Percentiles rank a stretch among this genome's conserved stretches.
Conservation (phyloP, 2,113 vertebrate genomes). For the Nesoenas mayeri region DNA sequence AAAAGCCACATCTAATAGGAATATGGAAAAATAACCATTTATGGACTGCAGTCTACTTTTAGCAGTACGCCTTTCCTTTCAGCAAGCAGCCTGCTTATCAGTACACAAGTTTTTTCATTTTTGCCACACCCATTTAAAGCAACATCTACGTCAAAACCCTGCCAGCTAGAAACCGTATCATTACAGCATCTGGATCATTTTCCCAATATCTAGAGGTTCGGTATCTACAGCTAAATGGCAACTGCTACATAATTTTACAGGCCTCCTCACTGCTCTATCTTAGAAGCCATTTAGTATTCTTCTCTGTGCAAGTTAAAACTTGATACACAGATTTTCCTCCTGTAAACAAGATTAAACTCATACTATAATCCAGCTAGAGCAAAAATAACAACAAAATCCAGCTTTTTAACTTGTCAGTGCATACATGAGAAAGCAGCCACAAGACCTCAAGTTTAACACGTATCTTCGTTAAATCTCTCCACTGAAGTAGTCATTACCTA, state of each 20-base stretch:
- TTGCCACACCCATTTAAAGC: slow-evolving; percentile 54
- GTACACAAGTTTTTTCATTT: background rate
- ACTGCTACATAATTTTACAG: background rate
- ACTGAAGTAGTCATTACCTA: background rate
- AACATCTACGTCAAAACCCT: background rate
- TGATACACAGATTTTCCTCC: background rate
- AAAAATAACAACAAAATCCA: background rate
- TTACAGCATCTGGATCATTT: background rate
- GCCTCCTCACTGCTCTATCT: background rate
- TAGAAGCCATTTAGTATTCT: background rate
- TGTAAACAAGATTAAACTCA: background rate
- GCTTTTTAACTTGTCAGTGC: background rate
- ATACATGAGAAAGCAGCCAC: background rate
- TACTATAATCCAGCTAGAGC: background rate
- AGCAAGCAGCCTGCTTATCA: slow-evolving; percentile 49
- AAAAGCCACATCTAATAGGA: background rate
- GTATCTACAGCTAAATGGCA: background rate
- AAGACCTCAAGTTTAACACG: background rate
- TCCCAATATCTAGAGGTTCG: background rate
- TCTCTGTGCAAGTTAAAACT: background rate
- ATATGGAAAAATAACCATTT: background rate
- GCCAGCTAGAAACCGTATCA: background rate
- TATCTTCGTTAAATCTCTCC: background rate
- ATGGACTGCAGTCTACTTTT: background rate
- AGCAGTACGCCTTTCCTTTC: background rate